Evolutionary conservation across 2,113 vertebrate genomes (phyloP), one percentile per base, ranked within the genome.

Genomic region (Pyrgilauda ruficollis): DNA sequence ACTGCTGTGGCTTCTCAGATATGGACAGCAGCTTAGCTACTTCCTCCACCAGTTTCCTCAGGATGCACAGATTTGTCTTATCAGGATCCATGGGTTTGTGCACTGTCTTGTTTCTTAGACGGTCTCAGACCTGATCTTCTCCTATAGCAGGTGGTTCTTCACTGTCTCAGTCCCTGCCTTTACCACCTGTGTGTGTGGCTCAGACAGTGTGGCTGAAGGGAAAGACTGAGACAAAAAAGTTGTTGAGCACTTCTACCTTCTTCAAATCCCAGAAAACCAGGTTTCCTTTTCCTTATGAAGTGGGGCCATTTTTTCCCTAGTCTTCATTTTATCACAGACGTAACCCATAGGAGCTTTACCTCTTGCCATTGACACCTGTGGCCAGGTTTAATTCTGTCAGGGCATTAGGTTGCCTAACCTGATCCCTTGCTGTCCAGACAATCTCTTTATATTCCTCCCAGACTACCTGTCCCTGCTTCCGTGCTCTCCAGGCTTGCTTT

Each of bases 1-100:
- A 21, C 9, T 68, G 9, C 11, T 0, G 0, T 13, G 10, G 21
- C 5, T 62, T 62, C 47, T 62, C n/a, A 78, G 24, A 55, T 14
- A 14, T 2, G 4, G 16, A 41, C 15, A 70, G 15, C 56, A 87
- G 12, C 49, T 53, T 39, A 33, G 11, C 8, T 37, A 23, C 39
- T 55, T 47, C 7, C 23, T n/a, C 39, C 47, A 41, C 8, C 19
- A 47, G 19, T 19, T 87, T 33, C 12, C 39, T 24, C 1, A 2
- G 13, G 49, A 79, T 2, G 2, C 49, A 63, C 20, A 63, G 11
- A 41, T 55, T 55, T n/a, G 9, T 35, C 19, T 55, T 30, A 70
- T 6, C 39, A 46, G 23, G 15, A 41, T 33, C 10, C 9, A 28
- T 30, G 41, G 13, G 4, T 24, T 55, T 87, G 23, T 41, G 19